Percentiles rank a stretch among this genome's conserved stretches.
Conservation (phyloP, 92 coral and sea anemone genomes). For the Metridium senile region DNA sequence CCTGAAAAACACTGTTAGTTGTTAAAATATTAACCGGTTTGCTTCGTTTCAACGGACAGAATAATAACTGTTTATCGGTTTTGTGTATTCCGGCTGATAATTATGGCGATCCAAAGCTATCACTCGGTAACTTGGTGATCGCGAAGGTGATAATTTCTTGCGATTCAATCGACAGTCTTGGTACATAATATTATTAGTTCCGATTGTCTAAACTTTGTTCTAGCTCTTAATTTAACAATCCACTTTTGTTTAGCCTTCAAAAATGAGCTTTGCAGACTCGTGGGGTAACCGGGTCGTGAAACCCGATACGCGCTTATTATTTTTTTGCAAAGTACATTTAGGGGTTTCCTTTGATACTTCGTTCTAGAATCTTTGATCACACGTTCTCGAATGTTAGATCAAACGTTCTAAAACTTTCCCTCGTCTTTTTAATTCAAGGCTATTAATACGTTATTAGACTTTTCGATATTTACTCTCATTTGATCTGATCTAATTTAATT, state of each 20-base stretch:
- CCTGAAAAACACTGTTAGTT: conserved; percentile 28
- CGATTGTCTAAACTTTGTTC: background rate
- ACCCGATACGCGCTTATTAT: background rate
- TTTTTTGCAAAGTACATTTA: background rate
- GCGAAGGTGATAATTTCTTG: background rate
- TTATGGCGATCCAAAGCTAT: conserved; percentile 10
- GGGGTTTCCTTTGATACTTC: conserved; percentile 8
- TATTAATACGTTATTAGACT: background rate
- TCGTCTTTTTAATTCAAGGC: background rate
- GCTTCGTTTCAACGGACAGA: conserved; percentile 20
- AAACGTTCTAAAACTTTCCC: background rate
- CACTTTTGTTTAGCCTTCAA: background rate
- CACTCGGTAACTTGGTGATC: conserved; percentile 1
- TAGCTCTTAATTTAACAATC: background rate
- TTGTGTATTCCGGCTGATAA: background rate
- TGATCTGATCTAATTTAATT: background rate
- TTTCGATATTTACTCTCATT: background rate
- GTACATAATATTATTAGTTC: background rate
- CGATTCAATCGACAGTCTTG: background rate
- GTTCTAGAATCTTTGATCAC: background rate
- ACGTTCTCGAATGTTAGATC: conserved; percentile 1
- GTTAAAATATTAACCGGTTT: conserved; percentile 37
- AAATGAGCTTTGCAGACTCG: background rate
- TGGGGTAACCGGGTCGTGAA: too few relatives aligned
- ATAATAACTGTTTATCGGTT: conserved; percentile 5